Evolutionary conservation across 2,797 vertebrate species (phyloP).

Genomic region (Protonibea diacanthus): DNA sequence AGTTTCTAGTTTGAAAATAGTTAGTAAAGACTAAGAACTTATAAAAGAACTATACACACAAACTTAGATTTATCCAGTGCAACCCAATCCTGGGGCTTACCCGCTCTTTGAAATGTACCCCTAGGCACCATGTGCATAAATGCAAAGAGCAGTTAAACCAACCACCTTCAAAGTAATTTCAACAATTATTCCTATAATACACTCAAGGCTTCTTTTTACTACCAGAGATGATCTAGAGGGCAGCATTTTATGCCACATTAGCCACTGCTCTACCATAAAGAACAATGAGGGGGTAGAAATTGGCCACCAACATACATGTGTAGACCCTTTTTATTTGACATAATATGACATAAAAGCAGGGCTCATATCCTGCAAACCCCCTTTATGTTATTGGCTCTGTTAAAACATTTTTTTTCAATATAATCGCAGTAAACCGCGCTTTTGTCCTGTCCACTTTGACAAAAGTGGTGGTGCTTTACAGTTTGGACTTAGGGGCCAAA

Average conservation of each 20-base stretch:
- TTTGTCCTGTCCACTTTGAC: conserved; percentile 43
- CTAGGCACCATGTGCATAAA: conserved; percentile 34
- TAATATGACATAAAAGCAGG: conserved; percentile 52
- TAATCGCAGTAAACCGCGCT: conserved; percentile 39
- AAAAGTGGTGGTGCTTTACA: conserved; percentile 57
- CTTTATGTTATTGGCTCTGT: conserved; percentile 31
- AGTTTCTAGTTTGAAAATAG: not conserved
- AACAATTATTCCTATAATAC: conserved; percentile 71
- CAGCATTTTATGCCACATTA: conserved; percentile 80
- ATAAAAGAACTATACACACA: conserved; percentile 4
- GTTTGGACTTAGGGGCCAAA: conserved; percentile 60
- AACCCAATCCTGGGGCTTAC: conserved; percentile 5
- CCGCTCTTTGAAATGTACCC: conserved; percentile 17
- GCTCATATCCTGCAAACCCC: conserved; percentile 22
- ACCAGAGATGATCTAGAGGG: conserved; percentile 63
- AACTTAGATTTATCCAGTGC: not conserved
- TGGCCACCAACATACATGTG: conserved; percentile 62
- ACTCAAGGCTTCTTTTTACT: conserved; percentile 72
- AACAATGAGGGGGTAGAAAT: conserved; percentile 56
- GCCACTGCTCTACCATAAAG: conserved; percentile 72
- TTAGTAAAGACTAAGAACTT: not conserved
- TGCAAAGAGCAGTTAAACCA: conserved; percentile 61
- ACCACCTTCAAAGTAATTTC: conserved; percentile 67
- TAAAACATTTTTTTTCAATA: conserved; percentile 45
- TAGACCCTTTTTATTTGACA: conserved; percentile 63